Conservation (phyloP, 2,888 invertebrate genomes). For the Cephus runcator region DNA sequence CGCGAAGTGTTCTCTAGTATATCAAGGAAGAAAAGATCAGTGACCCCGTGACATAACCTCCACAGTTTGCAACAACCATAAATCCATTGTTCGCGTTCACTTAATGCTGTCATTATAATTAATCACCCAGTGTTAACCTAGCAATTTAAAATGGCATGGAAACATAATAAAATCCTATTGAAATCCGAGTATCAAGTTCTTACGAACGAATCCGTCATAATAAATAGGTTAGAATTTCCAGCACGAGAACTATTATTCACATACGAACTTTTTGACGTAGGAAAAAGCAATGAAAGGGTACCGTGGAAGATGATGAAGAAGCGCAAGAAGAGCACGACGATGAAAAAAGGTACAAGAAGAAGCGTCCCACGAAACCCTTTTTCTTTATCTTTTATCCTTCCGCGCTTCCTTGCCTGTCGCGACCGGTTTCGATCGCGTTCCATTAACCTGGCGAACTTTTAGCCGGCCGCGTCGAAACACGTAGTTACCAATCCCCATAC, state of each 20-base stretch:
- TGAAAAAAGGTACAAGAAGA: background rate
- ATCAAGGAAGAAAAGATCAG: background rate
- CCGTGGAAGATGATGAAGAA: background rate
- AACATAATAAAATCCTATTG: background rate
- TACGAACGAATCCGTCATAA: background rate
- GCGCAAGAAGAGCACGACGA: background rate
- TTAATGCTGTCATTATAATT: background rate
- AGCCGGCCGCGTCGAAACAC: slow-evolving; percentile 1
- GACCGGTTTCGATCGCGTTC: slow-evolving; percentile 40
- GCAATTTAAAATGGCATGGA: background rate
- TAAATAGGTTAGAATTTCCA: background rate
- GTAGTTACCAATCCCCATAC: background rate
- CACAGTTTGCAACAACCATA: background rate
- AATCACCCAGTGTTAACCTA: background rate
- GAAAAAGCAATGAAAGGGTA: background rate
- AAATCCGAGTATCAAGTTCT: no score
- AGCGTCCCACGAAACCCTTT: background rate
- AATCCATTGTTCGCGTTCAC: background rate
- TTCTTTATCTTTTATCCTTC: background rate
- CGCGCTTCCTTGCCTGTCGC: slow-evolving; percentile 4
- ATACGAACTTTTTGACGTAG: background rate
- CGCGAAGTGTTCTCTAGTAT: background rate
- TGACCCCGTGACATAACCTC: background rate
- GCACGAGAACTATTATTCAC: background rate
- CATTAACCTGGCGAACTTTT: slow-evolving; percentile 37